Evolutionary conservation across 2,113 vertebrate genomes (phyloP), one percentile per base, ranked within the genome.

Genomic region (Petrocephalus zakoni): DNA sequence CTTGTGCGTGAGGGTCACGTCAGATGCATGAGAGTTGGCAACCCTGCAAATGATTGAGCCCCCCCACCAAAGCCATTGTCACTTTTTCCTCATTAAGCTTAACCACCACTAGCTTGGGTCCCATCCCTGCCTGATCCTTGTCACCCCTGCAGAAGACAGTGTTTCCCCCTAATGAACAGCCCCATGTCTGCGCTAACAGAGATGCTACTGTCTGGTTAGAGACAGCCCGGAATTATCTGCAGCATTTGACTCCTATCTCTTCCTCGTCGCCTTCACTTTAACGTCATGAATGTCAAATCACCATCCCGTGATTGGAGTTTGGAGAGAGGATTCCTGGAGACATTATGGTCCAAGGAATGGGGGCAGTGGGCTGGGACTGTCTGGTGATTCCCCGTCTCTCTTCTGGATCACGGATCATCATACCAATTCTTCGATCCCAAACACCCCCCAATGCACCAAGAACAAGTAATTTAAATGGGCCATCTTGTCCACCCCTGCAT

Each of bases 401-500:
- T 37, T 83, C 37, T 46, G 42, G 19, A 42, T 83, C 42, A 47
- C 42, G n/a, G 21, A 42, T 22, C 42, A 17, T 81, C 37, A 81
- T 46, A 5, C 61, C 1, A 0, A 46, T 81, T 17, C 37, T 46
- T 17, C 0, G 5, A 7, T 21, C 75, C 58, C 34, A 81, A 7
- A 4, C 22, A 61, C 22, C 10, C 15, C 15, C 11, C 58, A 49
- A 49, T 5, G 8, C 47, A 5, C 47, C 47, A 11, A 64, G 37
- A 61, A 17, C 29, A 37, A 52, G 53, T 81, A 52, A 88, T 88
- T 88, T 82, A 49, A 75, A 81, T 64, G 56, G 68, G 81, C 85
- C 87, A 88, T 87, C 89, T 88, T 68, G 56, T 51, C 61, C 78
- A 88, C 13, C 53, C 13, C 87, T 68, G 87, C 47, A 29, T 87